Base-by-base conservation (phyloP, 2,797 vertebrate species). In the Mareca penelope region DNA sequence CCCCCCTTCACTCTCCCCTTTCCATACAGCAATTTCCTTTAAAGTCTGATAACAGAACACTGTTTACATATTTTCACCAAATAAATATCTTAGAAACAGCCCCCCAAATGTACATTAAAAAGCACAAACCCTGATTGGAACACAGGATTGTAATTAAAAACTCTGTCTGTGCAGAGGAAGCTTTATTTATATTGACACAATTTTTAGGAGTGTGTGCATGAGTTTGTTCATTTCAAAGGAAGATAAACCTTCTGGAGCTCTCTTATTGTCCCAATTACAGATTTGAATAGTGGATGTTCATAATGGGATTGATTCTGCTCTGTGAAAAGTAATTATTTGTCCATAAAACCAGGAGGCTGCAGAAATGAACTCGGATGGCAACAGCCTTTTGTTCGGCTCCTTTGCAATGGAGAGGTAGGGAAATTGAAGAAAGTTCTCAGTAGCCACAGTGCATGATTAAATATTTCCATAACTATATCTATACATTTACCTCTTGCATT, bases 281-380 rank as follows among this genome's bases (percentile, higher is more conserved):
- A 92, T 94, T 35, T 97, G 81, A 97, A 94, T 94, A 83, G 93
- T 69, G 77, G 64, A 94, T 82, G 70, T 82, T 95, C 87, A 91
- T 89, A 96, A 96, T 85, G 85, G 90, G 85, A 88, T 90, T 68
- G 93, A 94, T 94, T 96, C 84, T 95, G 82, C 76, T 92, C 72
- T 86, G 76, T 89, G 87, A 93, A 93, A 97, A 96, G 94, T 96
- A 95, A 97, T 97, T 97, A 96, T 97, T 96, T 97, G 92, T 91
- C 94, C 93, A 70, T 94, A 95, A 97, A 96, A 86, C 90, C 84
- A 57, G 90, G 65, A 94, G 80, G 80, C 85, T 64, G 40, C 90
- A 93, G 92, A 82, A 89, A 94, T 86, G 50, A 91, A 95, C 84
- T 95, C 55, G 0, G 88, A 85, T 87, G 84, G 70, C 90, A 82